Evolutionary conservation across 2,797 vertebrate species (phyloP).

Genomic region (Halcyon leucocephala): DNA sequence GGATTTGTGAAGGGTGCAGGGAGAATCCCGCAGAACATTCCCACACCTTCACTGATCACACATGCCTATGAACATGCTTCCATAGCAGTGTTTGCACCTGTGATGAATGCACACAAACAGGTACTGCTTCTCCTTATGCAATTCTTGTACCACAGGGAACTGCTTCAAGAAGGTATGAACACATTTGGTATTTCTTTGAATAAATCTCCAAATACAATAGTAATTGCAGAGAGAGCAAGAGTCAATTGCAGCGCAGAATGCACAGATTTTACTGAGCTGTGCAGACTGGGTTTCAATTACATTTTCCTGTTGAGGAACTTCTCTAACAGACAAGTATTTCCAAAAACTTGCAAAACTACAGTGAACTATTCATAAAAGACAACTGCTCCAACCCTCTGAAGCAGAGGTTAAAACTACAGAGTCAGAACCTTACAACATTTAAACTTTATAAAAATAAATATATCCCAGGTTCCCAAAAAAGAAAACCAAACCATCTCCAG

Average conservation of each 20-base stretch:
- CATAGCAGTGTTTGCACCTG: fast-evolving
- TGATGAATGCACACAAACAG: background rate
- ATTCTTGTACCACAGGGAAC: background rate
- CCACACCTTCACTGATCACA: fast-evolving
- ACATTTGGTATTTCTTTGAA: background rate
- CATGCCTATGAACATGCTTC: fast-evolving
- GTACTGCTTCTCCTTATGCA: background rate
- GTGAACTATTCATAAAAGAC: background rate
- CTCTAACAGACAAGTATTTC: background rate
- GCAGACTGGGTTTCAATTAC: background rate
- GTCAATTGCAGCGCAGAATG: background rate
- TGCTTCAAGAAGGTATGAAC: background rate
- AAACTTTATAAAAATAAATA: background rate
- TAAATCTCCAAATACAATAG: background rate
- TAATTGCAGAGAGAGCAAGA: background rate
- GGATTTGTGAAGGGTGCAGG: background rate
- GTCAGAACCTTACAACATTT: background rate
- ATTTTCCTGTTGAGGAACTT: background rate
- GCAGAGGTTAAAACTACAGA: background rate
- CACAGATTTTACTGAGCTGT: background rate
- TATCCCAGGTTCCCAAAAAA: fast-evolving
- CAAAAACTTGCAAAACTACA: background rate
- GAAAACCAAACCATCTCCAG: background rate
- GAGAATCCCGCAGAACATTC: fast-evolving
- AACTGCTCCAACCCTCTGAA: background rate